Conservation (phyloP, 2,797 vertebrate genomes). For the Lacerta agilis region DNA sequence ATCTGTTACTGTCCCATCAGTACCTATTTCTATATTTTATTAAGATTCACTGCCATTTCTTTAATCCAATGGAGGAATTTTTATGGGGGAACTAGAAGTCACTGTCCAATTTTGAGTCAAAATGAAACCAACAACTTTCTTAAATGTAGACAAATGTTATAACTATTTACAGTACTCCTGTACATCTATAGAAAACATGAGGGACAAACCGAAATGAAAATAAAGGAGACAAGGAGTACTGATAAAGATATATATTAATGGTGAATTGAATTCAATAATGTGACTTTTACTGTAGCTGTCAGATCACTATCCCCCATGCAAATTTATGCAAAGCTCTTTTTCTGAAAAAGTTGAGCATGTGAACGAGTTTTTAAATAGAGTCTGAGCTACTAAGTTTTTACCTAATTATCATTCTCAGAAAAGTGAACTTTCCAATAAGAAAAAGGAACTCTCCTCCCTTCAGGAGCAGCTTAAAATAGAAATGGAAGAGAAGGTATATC, state of each 20-base stretch:
- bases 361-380: not conserved
- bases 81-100: too few relatives aligned
- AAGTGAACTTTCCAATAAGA: slow-evolving; percentile 78
- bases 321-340: not conserved
- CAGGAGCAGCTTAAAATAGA: slow-evolving; percentile 82
- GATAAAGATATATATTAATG: not conserved
- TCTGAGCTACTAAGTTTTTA: slow-evolving; percentile 26
- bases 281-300: not conserved
- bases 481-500: slow-evolving; percentile 82
- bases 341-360: not conserved
- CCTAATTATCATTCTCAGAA: slow-evolving; percentile 78
- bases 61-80: not conserved
- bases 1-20: not conserved
- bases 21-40: not conserved
- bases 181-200: not conserved
- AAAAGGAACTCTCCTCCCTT: slow-evolving; percentile 79
- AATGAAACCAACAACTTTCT: not conserved
- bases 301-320: too few relatives aligned
- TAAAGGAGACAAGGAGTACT: not conserved
- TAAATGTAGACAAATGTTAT: not conserved
- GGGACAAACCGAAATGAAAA: not conserved
- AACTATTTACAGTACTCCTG: not conserved
- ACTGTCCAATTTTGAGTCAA: not conserved
- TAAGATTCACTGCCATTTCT: not conserved
- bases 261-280: not conserved